These are phyloP conservation scores for Raphicerus campestris DNA, from an alignment of 2,113 vertebrate species.

Conservation along the genomic window DNA sequence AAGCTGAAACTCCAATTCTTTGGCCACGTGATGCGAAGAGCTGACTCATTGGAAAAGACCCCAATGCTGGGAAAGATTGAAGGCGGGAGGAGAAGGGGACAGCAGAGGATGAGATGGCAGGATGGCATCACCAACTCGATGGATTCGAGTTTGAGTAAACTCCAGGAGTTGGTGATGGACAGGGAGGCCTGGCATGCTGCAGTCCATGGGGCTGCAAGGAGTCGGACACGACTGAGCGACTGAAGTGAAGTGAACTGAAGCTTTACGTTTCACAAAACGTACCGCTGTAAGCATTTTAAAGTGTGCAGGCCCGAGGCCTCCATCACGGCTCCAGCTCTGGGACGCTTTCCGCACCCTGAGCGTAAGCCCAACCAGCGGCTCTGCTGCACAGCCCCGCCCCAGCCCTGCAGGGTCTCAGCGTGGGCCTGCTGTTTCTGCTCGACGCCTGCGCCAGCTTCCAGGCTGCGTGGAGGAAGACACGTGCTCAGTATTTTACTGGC, in stretches of 20 bases:
- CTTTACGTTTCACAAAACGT: neutral
- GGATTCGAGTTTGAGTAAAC: neutral
- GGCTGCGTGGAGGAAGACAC: neutral
- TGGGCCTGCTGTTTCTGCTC: neutral
- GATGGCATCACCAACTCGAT: neutral
- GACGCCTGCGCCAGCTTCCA: rapidly evolving
- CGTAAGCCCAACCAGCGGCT: rapidly evolving
- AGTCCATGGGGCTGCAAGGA: neutral
- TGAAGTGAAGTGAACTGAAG: neutral
- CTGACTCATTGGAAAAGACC: neutral
- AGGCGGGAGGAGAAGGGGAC: neutral
- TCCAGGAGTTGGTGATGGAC: neutral
- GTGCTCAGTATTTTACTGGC: rapidly evolving
- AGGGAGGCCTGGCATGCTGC: neutral
- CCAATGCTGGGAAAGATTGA: neutral
- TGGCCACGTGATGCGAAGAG: neutral
- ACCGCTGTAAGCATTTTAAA: neutral
- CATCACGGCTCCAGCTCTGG: neutral
- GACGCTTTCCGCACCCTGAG: rapidly evolving
- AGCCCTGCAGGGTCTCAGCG: rapidly evolving
- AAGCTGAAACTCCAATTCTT: neutral
- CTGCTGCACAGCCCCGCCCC: neutral
- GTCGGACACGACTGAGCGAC: neutral
- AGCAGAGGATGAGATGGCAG: neutral
- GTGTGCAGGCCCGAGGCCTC: neutral